These are phyloP conservation scores for Sebastes taczanowskii DNA, from an alignment of 2,797 vertebrate species.

Conservation along the genomic window DNA sequence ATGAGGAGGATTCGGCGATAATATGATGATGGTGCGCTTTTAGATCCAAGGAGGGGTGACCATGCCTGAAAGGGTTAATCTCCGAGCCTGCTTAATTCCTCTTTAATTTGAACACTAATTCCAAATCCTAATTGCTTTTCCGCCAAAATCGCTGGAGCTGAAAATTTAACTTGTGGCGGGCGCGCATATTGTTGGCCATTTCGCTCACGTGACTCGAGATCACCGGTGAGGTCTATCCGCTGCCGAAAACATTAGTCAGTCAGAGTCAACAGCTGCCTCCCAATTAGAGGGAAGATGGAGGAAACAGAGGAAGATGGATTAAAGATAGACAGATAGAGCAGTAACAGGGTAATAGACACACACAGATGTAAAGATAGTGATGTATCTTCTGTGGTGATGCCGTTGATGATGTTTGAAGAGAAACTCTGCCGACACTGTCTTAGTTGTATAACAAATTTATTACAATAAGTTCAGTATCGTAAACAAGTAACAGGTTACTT, in stretches of 20 bases:
- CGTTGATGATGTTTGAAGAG: too few relatives aligned
- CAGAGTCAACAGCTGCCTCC: slow-evolving; percentile 63
- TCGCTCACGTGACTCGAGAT: slow-evolving; percentile 49
- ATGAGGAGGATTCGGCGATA: slow-evolving; percentile 58
- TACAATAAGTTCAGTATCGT: too few relatives aligned
- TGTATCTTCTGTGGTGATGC: too few relatives aligned
- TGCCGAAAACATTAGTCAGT: slow-evolving; percentile 56
- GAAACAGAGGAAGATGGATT: slow-evolving; percentile 4
- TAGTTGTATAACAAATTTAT: too few relatives aligned
- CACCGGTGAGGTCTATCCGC: slow-evolving; percentile 46
- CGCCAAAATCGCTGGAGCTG: slow-evolving; percentile 90
- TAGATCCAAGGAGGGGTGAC: slow-evolving; percentile 62
- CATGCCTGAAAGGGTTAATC: slow-evolving; percentile 91
- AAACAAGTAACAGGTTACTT: too few relatives aligned
- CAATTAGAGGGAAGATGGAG: slow-evolving; percentile 39
- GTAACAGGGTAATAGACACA: neutral
- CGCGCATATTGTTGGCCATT: slow-evolving; percentile 47
- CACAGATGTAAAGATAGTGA: slow-evolving; percentile 20
- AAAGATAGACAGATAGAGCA: slow-evolving; percentile 3
- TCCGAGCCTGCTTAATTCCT: slow-evolving; percentile 90
- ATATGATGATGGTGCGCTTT: slow-evolving; percentile 64
- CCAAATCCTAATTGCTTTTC: slow-evolving; percentile 97
- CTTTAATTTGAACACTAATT: slow-evolving; percentile 97
- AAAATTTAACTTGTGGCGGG: slow-evolving; percentile 91
- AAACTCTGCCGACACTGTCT: too few relatives aligned